Conservation (phyloP, 1,140 invertebrate species). For the Brachionus paranguensis region DNA sequence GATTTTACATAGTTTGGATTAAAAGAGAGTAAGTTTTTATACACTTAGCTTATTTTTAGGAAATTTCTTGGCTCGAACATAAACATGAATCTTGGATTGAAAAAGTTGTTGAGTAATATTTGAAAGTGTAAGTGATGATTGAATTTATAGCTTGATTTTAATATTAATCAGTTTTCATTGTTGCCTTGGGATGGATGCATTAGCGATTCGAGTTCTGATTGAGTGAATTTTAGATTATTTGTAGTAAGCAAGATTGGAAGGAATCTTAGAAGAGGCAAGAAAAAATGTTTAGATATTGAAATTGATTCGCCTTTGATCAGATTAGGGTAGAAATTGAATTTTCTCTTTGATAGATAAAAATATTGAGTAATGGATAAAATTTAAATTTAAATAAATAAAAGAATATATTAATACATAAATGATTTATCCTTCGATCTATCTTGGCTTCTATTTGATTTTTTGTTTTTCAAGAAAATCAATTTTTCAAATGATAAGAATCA, state of each 20-base stretch:
- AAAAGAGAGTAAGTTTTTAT: not conserved
- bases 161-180: constrained; percentile 6
- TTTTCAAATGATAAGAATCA: constrained; percentile 3
- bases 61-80: not conserved
- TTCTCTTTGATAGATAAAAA: not conserved
- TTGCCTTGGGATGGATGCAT: not conserved
- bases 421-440: not conserved
- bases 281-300: not conserved
- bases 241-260: not conserved
- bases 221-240: not conserved
- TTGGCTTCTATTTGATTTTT: not conserved
- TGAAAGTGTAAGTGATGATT: not conserved
- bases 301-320: not conserved
- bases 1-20: not conserved
- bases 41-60: not conserved
- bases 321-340: not conserved
- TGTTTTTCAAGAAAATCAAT: constrained; percentile 19
- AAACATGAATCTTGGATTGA: not conserved
- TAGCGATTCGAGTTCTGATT: not conserved
- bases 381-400: constrained; percentile 17
- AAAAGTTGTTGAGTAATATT: not conserved
- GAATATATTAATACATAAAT: not conserved
- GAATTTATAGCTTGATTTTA: not conserved
- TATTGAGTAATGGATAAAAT: not conserved
- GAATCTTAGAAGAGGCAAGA: not conserved